A percentile compares a stretch with the other conserved stretches of the same genome.
Conservation (phyloP, 2,888 invertebrate genomes). For the Parthenolecanium corni region DNA sequence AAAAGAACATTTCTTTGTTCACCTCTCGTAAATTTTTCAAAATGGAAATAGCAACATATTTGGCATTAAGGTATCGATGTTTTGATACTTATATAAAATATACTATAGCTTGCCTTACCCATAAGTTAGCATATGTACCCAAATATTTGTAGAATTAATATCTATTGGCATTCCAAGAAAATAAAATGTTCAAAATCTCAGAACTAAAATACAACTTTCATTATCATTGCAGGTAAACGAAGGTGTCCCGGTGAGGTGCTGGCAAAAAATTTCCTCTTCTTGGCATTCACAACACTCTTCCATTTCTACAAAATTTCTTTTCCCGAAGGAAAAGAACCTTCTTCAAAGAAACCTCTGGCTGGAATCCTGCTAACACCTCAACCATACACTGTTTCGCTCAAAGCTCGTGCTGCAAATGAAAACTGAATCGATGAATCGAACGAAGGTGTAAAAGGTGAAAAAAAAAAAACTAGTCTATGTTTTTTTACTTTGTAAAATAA, state of each 20-base stretch:
- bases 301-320: constrained; percentile 42
- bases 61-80: too few relatives aligned
- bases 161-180: too few relatives aligned
- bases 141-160: too few relatives aligned
- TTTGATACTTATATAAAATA: too few relatives aligned
- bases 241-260: constrained; percentile 39
- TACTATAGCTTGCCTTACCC: too few relatives aligned
- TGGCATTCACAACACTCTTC: constrained; percentile 48
- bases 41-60: too few relatives aligned
- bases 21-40: too few relatives aligned
- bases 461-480: neutral
- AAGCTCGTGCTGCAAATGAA: constrained; percentile 6
- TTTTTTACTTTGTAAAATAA: neutral
- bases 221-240: constrained; percentile 37
- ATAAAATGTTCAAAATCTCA: too few relatives aligned
- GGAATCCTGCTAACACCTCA: constrained; percentile 48
- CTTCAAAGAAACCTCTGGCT: constrained; percentile 43
- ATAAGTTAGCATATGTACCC: too few relatives aligned
- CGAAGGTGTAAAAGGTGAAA: neutral
- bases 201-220: too few relatives aligned
- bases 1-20: too few relatives aligned
- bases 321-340: constrained; percentile 37
- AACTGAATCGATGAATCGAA: neutral
- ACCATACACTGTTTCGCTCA: constrained; percentile 38
- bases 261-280: constrained; percentile 50